These are phyloP conservation scores for Campoletis sonorensis DNA, from an alignment of 1,140 invertebrate genomes.

Conservation along the genomic window DNA sequence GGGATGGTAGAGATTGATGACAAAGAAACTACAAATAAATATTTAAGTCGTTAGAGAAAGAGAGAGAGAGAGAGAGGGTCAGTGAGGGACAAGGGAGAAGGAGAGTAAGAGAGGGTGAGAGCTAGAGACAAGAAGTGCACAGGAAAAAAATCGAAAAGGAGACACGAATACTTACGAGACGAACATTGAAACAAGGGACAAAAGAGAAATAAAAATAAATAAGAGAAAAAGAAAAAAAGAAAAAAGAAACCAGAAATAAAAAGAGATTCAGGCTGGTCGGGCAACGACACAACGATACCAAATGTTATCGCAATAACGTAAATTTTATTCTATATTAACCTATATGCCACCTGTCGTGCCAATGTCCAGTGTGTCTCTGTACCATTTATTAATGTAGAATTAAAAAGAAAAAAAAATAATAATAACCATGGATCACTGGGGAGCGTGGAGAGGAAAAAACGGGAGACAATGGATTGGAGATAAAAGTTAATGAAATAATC, in stretches of 20 bases:
- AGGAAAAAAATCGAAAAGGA: constrained; percentile 44
- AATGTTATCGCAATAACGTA: constrained; percentile 78
- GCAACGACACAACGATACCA: constrained; percentile 77
- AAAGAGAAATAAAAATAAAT: constrained; percentile 45
- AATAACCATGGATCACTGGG: constrained; percentile 49
- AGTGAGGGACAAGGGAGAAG: constrained; percentile 42
- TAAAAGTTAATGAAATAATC: neutral
- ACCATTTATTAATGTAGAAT: constrained; percentile 76
- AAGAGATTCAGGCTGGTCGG: constrained; percentile 61
- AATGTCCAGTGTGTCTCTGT: constrained; percentile 78
- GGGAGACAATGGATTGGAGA: neutral
- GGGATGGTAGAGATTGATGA: constrained; percentile 44
- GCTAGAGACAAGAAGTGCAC: constrained; percentile 40
- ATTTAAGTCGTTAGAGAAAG: constrained; percentile 48
- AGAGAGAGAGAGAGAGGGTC: constrained; percentile 46
- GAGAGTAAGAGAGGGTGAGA: constrained; percentile 44
- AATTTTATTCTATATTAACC: constrained; percentile 78
- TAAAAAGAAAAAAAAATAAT: too few relatives aligned
- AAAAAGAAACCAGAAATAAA: constrained; percentile 41
- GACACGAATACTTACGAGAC: neutral
- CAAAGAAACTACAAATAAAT: constrained; percentile 11
- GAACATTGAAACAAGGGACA: constrained; percentile 45
- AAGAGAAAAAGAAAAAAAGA: neutral
- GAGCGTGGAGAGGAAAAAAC: neutral
- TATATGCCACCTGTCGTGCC: constrained; percentile 77